These are phyloP conservation scores for Natator depressus DNA, from an alignment of 2,113 vertebrate species.

Conservation along the genomic window DNA sequence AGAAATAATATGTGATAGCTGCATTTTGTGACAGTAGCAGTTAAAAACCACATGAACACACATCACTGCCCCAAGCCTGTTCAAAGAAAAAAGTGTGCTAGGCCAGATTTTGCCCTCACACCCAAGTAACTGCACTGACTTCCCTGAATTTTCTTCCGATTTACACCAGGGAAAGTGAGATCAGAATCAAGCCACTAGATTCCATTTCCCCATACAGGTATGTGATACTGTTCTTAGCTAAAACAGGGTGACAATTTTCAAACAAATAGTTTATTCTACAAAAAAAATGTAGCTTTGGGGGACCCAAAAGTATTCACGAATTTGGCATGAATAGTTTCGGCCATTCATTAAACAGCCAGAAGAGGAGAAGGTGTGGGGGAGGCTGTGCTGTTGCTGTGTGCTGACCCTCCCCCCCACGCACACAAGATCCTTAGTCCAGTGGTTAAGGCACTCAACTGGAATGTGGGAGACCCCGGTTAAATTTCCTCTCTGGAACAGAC, in stretches of 20 bases:
- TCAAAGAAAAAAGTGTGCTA: not conserved
- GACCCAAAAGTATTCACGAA: not conserved
- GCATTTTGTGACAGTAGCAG: not conserved
- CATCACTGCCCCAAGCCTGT: not conserved
- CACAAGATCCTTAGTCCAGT: not conserved
- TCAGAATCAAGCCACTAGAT: not conserved
- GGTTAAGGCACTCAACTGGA: not conserved
- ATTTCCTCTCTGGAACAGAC: not conserved
- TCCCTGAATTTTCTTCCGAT: not conserved
- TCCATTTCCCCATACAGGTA: not conserved
- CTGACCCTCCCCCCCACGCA: too few species aligned
- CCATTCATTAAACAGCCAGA: not conserved
- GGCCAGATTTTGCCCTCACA: not conserved
- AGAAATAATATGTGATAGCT: not conserved
- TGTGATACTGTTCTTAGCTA: not conserved
- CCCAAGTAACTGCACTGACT: not conserved
- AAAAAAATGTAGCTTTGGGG: not conserved
- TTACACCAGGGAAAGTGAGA: not conserved
- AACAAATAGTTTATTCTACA: not conserved
- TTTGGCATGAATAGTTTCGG: not conserved
- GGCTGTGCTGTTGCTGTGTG: not conserved
- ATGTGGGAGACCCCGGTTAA: not conserved
- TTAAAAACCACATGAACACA: not conserved
- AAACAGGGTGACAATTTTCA: not conserved
- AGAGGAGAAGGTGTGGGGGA: not conserved